These are phyloP conservation scores for Hippocampus mohnikei DNA, from an alignment of 2,113 vertebrate genomes.

Conservation along the genomic window DNA sequence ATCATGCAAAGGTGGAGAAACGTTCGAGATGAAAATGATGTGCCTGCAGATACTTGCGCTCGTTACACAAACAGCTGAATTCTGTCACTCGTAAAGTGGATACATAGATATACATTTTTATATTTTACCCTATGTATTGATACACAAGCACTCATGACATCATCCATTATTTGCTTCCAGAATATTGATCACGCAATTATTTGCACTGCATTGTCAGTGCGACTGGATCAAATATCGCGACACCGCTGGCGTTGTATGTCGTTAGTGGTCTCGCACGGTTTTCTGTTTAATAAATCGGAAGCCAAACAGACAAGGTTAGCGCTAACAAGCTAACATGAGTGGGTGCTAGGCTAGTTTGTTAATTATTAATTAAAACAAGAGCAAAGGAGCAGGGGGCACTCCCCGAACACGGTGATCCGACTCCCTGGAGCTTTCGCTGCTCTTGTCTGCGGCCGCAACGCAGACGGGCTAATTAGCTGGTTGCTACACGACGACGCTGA, in stretches of 20 bases:
- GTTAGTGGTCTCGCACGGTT: no score
- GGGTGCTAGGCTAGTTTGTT: constrained; percentile 30
- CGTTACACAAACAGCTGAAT: constrained; percentile 7
- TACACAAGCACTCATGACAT: no score
- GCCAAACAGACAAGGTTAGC: constrained; percentile 4
- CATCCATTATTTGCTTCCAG: no score
- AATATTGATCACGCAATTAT: neutral
- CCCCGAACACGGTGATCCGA: constrained; percentile 50
- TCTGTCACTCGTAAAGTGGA: neutral
- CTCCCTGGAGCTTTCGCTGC: constrained; percentile 54
- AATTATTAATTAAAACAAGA: constrained; percentile 79
- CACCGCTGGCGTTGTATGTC: no score
- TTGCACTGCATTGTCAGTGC: no score
- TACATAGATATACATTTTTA: neutral
- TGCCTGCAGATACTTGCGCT: constrained; percentile 20
- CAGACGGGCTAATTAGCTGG: constrained; percentile 77
- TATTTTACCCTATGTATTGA: no score
- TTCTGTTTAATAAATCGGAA: neutral
- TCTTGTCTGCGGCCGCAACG: constrained; percentile 57
- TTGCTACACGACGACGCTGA: constrained; percentile 74
- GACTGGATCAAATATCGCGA: no score
- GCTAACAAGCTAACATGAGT: constrained; percentile 21
- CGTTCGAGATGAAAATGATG: constrained; percentile 30
- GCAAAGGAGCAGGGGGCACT: constrained; percentile 50
- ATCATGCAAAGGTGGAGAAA: constrained; percentile 34